Conservation (phyloP, 1,140 invertebrate genomes). For the Vanessa atalanta region DNA sequence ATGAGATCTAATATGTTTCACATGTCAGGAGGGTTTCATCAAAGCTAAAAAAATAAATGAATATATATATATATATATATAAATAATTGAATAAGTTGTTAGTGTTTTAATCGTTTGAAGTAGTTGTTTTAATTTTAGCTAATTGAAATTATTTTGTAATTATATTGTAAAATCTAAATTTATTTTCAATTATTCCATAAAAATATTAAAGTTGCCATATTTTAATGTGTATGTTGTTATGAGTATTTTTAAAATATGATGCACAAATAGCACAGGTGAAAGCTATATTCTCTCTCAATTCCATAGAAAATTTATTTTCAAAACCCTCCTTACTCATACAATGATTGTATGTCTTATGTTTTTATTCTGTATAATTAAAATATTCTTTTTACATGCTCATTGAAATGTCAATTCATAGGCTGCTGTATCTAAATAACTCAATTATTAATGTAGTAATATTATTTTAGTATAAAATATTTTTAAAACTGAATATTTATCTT, state of each 20-base stretch:
- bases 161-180: slow-evolving; percentile 6
- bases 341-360: not conserved
- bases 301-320: not conserved
- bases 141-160: not conserved
- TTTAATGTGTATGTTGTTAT: not conserved
- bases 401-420: slow-evolving; percentile 69
- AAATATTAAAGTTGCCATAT: slow-evolving; percentile 8
- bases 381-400: slow-evolving; percentile 19
- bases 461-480: slow-evolving; percentile 72
- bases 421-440: slow-evolving; percentile 67
- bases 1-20: not conserved
- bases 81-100: no score
- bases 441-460: slow-evolving; percentile 71
- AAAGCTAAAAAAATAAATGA: not conserved
- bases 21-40: slow-evolving; percentile 2
- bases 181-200: not conserved
- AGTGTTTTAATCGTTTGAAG: not conserved
- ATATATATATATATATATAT: not conserved
- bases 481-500: slow-evolving; percentile 71
- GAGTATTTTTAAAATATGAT: not conserved
- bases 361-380: not conserved
- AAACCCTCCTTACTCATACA: slow-evolving; percentile 1
- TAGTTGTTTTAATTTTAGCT: slow-evolving; percentile 4
- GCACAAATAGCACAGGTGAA: slow-evolving; percentile 1
- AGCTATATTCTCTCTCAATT: not conserved